phyloP scores from a whole-genome alignment of 2,797 vertebrate genomes.

The Centropyge bicolor region DNA sequence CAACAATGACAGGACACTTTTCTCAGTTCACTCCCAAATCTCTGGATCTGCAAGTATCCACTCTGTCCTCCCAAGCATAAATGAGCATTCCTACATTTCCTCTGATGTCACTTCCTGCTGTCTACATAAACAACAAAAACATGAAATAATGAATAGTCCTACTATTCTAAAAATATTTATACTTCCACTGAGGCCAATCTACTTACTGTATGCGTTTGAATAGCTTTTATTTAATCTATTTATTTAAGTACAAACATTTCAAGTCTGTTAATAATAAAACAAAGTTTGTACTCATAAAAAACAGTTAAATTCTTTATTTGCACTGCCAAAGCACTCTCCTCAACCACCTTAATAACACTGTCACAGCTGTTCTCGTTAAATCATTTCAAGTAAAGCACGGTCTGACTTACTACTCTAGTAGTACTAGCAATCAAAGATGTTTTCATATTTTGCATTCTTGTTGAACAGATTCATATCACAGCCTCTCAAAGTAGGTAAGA shows the following conservation, averaged over 20 bases:
- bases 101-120: background rate
- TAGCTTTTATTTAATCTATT: background rate
- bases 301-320: background rate
- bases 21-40: background rate
- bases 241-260: background rate
- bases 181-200: background rate
- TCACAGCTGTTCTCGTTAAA: background rate
- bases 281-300: background rate
- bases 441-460: background rate
- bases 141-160: background rate
- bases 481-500: background rate
- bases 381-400: background rate
- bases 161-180: background rate
- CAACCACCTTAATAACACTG: background rate
- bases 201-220: background rate
- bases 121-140: background rate
- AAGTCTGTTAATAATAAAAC: constrained; percentile 3
- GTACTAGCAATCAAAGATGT: background rate
- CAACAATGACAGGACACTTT: background rate
- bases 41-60: background rate
- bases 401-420: background rate
- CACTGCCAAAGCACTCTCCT: background rate
- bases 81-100: background rate
- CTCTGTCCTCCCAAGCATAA: background rate
- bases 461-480: background rate